A percentile compares a stretch with the other conserved stretches of the same genome.
Conservation (phyloP, 2,113 vertebrate species). For the Grammomys surdaster region DNA sequence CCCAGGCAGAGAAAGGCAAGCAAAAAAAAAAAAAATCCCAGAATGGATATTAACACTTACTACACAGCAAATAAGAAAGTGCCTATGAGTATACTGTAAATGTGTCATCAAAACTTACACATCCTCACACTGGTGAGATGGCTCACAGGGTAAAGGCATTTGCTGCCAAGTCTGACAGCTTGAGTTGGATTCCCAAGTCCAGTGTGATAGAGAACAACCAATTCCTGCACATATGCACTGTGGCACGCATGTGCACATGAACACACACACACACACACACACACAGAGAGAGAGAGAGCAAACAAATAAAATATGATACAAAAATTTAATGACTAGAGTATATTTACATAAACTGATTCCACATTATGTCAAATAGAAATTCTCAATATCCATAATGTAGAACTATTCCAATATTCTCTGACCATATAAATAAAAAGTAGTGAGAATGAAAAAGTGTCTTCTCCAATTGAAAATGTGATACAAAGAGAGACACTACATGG, state of each 20-base stretch:
- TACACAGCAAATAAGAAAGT: neutral
- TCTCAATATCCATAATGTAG: neutral
- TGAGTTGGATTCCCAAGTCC: neutral
- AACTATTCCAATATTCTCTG: constrained; percentile 21
- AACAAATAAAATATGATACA: neutral
- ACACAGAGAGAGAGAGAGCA: neutral
- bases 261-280: neutral
- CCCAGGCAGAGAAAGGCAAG: neutral
- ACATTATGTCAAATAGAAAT: neutral
- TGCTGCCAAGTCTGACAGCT: neutral
- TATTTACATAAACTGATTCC: constrained; percentile 7
- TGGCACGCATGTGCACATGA: neutral
- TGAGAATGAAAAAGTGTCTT: neutral
- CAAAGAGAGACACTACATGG: neutral
- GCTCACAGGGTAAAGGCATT: neutral
- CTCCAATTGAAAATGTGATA: neutral
- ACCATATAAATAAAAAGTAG: neutral
- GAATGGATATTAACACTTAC: neutral
- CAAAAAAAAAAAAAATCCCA: neutral
- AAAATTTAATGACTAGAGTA: neutral
- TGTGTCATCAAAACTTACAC: neutral
- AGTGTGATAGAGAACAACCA: neutral
- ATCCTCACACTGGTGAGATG: neutral
- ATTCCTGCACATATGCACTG: neutral
- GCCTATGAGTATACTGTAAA: neutral